phyloP scores from a whole-genome alignment of 2,113 vertebrate genomes.

The Zapus hudsonius region DNA sequence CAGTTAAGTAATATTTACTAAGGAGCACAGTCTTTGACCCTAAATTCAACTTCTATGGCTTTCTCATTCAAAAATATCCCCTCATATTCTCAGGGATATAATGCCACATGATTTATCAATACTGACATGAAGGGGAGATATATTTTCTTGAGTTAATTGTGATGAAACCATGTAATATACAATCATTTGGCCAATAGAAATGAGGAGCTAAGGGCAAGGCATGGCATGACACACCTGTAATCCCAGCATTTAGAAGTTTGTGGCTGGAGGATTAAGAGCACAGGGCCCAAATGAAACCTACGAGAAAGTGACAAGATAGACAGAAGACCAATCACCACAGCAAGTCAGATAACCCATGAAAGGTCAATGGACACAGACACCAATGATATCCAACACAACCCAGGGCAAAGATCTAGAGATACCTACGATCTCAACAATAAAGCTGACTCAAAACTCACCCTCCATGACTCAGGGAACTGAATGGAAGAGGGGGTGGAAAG shows the following conservation, averaged over 20 bases:
- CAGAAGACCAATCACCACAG: too few species aligned
- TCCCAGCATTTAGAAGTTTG: neutral
- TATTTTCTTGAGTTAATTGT: neutral
- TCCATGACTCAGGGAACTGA: too few species aligned
- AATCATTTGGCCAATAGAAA: neutral
- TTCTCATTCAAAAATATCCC: slow-evolving; percentile 45
- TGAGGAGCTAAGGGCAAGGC: neutral
- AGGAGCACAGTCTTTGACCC: neutral
- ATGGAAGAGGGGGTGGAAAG: too few species aligned
- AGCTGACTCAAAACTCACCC: too few species aligned
- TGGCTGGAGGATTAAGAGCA: neutral
- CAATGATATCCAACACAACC: too few species aligned
- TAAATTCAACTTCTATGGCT: slow-evolving; percentile 8
- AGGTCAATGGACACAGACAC: too few species aligned
- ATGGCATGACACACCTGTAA: neutral
- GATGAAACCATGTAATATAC: neutral
- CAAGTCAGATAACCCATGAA: too few species aligned
- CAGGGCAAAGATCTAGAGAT: too few species aligned
- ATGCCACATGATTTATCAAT: neutral
- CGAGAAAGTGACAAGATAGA: too few species aligned
- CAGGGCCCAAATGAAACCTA: too few species aligned
- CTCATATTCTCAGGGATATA: neutral
- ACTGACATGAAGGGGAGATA: neutral
- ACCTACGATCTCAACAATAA: too few species aligned
- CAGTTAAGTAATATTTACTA: neutral